Evolutionary conservation across 2,888 invertebrate genomes (phyloP).

Genomic region (Hartigia nigra): DNA sequence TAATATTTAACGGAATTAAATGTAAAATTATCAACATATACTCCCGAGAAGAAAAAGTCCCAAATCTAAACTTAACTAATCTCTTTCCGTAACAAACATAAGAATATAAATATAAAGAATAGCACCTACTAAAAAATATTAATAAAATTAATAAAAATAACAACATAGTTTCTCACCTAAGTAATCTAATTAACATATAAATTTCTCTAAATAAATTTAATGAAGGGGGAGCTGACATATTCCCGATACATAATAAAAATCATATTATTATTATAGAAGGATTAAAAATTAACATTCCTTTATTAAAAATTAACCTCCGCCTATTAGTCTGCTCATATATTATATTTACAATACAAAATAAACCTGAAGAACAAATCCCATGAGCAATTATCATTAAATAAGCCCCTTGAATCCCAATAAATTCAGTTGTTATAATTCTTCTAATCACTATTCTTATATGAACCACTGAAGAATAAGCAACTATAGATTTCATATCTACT

Average conservation of each 20-base stretch:
- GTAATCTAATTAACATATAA: constrained; percentile 72
- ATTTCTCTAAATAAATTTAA: constrained; percentile 77
- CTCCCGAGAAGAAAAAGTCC: constrained; percentile 61
- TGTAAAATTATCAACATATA: constrained; percentile 73
- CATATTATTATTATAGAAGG: constrained; percentile 72
- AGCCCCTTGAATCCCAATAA: constrained; percentile 57
- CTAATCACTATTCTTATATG: constrained; percentile 76
- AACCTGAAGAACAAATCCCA: constrained; percentile 74
- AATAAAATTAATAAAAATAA: constrained; percentile 67
- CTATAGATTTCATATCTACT: constrained; percentile 77
- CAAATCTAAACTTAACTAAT: constrained; percentile 43
- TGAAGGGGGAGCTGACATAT: constrained; percentile 76
- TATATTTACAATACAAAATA: constrained; percentile 77
- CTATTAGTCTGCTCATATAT: constrained; percentile 72
- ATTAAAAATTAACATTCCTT: constrained; percentile 72
- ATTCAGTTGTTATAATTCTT: constrained; percentile 70
- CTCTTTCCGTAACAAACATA: constrained; percentile 72
- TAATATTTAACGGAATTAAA: constrained; percentile 71
- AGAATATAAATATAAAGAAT: constrained; percentile 75
- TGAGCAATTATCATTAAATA: constrained; percentile 71
- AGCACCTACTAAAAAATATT: constrained; percentile 75
- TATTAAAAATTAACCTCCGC: constrained; percentile 74
- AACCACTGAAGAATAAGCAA: constrained; percentile 80
- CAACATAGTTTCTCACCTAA: constrained; percentile 69
- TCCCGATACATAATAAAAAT: constrained; percentile 74